Evolutionary conservation across 2,113 vertebrate genomes (phyloP).

Genomic region (Paralichthys olivaceus): DNA sequence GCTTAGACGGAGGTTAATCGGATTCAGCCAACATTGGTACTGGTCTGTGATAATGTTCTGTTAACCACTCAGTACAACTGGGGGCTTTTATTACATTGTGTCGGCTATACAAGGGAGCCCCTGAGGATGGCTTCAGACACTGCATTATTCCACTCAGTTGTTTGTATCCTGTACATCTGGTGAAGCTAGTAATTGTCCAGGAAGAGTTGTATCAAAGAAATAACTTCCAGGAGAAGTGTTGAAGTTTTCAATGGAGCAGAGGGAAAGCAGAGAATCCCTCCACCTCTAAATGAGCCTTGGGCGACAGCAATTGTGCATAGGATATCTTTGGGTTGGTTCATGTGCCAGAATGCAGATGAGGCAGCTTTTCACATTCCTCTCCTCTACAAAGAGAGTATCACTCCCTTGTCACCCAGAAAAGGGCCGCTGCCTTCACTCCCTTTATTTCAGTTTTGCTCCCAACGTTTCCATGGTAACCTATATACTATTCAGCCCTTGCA

Average conservation of each 20-base stretch:
- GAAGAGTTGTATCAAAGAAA: constrained; percentile 38
- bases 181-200: constrained; percentile 48
- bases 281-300: constrained; percentile 39
- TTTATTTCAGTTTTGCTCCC: constrained; percentile 70
- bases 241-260: constrained; percentile 44
- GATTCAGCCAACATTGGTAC: constrained; percentile 25
- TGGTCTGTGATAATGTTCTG: constrained; percentile 23
- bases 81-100: background rate
- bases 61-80: constrained; percentile 12
- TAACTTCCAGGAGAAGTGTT: constrained; percentile 36
- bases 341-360: constrained; percentile 72
- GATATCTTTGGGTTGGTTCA: constrained; percentile 62
- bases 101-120: background rate
- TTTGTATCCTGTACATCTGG: constrained; percentile 19
- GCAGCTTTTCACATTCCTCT: constrained; percentile 70
- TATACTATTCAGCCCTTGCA: constrained; percentile 67
- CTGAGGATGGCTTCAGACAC: constrained; percentile 4
- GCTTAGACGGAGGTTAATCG: background rate
- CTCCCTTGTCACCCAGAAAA: constrained; percentile 64
- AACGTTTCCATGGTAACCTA: constrained; percentile 72
- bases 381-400: constrained; percentile 69
- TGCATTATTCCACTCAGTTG: background rate
- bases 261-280: constrained; percentile 39
- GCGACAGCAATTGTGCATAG: constrained; percentile 53
- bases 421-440: constrained; percentile 40